Percentiles rank a stretch among this genome's conserved stretches.
phyloP scores from a whole-genome alignment of 1,140 invertebrate genomes.

The Trachymyrmex septentrionalis region DNA sequence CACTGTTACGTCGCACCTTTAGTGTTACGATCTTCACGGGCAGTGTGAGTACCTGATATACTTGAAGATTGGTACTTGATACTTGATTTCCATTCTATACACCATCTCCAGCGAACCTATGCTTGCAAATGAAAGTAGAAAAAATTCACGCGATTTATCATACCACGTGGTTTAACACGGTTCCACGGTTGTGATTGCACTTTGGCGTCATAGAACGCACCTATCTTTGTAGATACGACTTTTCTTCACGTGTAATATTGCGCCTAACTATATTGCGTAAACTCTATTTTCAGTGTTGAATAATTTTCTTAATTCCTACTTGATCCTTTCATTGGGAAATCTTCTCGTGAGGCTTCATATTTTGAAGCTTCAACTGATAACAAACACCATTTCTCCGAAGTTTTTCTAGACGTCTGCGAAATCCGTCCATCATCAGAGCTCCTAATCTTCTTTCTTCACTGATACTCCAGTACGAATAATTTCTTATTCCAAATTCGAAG shows the following conservation, averaged over 20 bases:
- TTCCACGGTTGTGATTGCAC: conserved; percentile 26
- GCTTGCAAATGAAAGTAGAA: conserved; percentile 9
- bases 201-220: conserved; percentile 11
- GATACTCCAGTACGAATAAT: not conserved
- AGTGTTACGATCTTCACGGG: not conserved
- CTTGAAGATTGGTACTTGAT: not conserved
- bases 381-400: not conserved
- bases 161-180: conserved; percentile 68
- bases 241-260: not conserved
- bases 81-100: conserved; percentile 3
- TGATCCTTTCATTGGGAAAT: not conserved
- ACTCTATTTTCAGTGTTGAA: conserved; percentile 42
- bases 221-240: not conserved
- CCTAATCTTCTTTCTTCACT: not conserved
- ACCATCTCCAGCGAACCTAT: conserved; percentile 19
- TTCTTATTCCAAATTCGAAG: not conserved
- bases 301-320: conserved; percentile 1
- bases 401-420: conserved; percentile 59
- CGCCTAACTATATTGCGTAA: not conserved
- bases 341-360: not conserved
- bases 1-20: conserved; percentile 32
- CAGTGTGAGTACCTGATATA: not conserved
- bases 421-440: not conserved
- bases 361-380: not conserved
- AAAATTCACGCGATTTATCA: conserved; percentile 60